phyloP scores from a whole-genome alignment of 1,140 invertebrate species.

The Meloidogyne hapla region DNA sequence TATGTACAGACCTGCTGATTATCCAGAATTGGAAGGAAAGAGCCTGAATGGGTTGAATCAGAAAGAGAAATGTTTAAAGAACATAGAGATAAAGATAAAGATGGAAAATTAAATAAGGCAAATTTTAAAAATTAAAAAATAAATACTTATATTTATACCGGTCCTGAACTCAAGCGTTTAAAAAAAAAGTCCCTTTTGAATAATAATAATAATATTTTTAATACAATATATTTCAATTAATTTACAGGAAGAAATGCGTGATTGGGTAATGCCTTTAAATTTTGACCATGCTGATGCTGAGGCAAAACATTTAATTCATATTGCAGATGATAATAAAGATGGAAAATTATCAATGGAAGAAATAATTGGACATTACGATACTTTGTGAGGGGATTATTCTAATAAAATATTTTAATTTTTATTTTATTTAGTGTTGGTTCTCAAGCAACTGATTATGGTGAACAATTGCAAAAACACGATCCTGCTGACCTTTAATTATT shows the following conservation, averaged over 20 bases:
- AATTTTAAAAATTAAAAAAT: background rate
- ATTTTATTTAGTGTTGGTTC: slow-evolving; percentile 71
- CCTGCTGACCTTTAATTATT: slow-evolving; percentile 58
- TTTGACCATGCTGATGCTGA: slow-evolving; percentile 95
- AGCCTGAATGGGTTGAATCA: slow-evolving; percentile 92
- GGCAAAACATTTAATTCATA: slow-evolving; percentile 88
- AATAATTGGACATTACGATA: slow-evolving; percentile 89
- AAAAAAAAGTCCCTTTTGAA: too few relatives aligned
- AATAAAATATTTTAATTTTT: background rate
- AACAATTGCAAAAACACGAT: slow-evolving; percentile 87
- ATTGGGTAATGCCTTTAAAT: slow-evolving; percentile 92
- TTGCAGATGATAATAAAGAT: slow-evolving; percentile 86
- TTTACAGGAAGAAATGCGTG: slow-evolving; percentile 72
- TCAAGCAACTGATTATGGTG: slow-evolving; percentile 96
- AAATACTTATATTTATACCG: too few relatives aligned
- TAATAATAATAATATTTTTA: too few relatives aligned
- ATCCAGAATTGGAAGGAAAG: slow-evolving; percentile 70
- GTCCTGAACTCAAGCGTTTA: too few relatives aligned
- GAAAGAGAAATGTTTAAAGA: slow-evolving; percentile 86
- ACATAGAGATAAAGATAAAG: slow-evolving; percentile 78
- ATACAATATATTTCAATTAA: background rate
- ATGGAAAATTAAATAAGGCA: slow-evolving; percentile 81
- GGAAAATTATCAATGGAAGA: slow-evolving; percentile 85
- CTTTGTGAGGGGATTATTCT: slow-evolving; percentile 75
- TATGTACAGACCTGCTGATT: slow-evolving; percentile 76